phyloP scores from a whole-genome alignment of 2,888 invertebrate species.

The Mesorhabditis sp. region DNA sequence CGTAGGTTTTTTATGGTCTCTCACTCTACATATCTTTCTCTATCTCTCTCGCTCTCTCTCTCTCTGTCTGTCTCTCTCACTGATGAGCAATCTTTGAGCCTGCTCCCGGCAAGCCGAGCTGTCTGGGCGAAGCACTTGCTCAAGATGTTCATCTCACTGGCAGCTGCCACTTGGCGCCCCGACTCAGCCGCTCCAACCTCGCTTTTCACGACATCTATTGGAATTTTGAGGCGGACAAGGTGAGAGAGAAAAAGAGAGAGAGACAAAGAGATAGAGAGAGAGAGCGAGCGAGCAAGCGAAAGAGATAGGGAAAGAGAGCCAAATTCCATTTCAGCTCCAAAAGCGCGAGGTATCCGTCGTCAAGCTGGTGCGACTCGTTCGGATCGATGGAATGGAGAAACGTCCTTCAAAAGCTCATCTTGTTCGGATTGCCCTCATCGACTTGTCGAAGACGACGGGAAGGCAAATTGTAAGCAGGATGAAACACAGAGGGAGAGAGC shows the following conservation, averaged over 20 bases:
- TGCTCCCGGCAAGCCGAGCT: background rate
- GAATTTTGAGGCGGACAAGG: conserved; percentile 40
- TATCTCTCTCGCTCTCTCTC: too few relatives aligned
- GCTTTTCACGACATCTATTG: conserved; percentile 47
- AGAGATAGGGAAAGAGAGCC: background rate
- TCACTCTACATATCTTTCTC: background rate
- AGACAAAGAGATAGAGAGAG: too few relatives aligned
- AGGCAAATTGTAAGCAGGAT: conserved; percentile 25
- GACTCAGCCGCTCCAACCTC: conserved; percentile 40
- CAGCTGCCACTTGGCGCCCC: conserved; percentile 39
- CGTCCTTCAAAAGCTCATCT: conserved; percentile 15
- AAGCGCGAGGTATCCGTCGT: conserved; percentile 30
- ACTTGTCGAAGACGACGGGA: conserved; percentile 26
- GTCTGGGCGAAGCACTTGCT: conserved; percentile 29
- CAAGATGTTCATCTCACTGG: conserved; percentile 31
- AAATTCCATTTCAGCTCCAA: conserved; percentile 14
- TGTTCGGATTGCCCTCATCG: conserved; percentile 30
- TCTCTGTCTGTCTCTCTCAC: background rate
- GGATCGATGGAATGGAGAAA: conserved; percentile 34
- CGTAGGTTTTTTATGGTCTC: background rate
- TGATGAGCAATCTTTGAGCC: background rate
- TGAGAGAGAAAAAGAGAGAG: conserved; percentile 1
- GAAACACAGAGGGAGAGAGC: background rate
- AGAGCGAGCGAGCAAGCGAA: too few relatives aligned
- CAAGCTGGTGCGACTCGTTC: conserved; percentile 27